These are phyloP conservation scores for Acanthosepion lycidas DNA, from an alignment of 2,888 invertebrate species.

Conservation along the genomic window DNA sequence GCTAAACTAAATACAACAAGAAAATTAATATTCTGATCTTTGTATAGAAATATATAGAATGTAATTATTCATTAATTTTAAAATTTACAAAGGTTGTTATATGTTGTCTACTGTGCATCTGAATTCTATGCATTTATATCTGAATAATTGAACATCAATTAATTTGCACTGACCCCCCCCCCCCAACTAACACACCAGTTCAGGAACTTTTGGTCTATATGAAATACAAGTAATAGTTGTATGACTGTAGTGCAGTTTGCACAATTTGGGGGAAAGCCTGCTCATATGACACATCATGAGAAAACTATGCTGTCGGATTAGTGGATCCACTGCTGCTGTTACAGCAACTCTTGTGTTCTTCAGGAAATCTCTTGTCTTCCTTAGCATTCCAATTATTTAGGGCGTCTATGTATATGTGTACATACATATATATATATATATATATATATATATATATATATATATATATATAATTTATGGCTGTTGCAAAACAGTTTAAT, in stretches of 20 bases:
- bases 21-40: too few species aligned
- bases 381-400: background rate
- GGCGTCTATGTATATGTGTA: background rate
- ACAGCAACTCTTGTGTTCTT: background rate
- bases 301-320: background rate
- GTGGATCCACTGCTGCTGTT: background rate
- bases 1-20: too few species aligned
- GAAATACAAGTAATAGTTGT: background rate
- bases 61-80: background rate
- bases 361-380: constrained; percentile 8
- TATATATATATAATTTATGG: background rate
- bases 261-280: background rate
- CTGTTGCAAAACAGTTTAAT: background rate
- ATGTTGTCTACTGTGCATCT: background rate
- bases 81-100: background rate
- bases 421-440: background rate
- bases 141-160: background rate
- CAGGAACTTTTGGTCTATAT: background rate
- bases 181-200: background rate
- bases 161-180: background rate
- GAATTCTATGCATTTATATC: background rate
- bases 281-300: constrained; percentile 13
- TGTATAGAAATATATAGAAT: background rate
- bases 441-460: background rate
- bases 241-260: background rate